Evolutionary conservation across 2,113 vertebrate species (phyloP).

Genomic region (Gobio gobio): DNA sequence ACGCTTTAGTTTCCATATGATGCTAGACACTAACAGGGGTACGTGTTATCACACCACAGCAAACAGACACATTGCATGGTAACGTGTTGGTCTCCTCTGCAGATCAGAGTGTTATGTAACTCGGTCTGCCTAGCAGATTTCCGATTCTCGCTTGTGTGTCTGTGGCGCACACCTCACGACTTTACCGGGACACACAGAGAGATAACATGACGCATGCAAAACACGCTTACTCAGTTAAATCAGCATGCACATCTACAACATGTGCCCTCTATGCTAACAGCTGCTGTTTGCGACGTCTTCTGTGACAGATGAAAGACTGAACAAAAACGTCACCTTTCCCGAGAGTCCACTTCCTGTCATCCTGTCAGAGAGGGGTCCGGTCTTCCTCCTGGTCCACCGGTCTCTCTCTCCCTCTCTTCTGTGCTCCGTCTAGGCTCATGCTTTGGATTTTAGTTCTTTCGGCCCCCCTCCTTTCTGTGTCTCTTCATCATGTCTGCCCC

Average conservation of each 20-base stretch:
- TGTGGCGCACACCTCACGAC: not conserved
- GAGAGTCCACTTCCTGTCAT: slow-evolving; percentile 52
- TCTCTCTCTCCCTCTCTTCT: slow-evolving; percentile 15
- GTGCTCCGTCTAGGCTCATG: not conserved
- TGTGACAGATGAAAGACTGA: not conserved
- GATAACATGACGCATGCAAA: not conserved
- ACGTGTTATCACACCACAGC: not conserved
- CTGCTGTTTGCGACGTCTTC: not conserved
- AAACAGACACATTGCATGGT: slow-evolving; percentile 18
- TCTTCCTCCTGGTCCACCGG: slow-evolving; percentile 30
- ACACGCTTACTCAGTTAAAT: not conserved
- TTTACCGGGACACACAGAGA: slow-evolving; percentile 26
- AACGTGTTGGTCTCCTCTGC: slow-evolving; percentile 25
- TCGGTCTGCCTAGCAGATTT: slow-evolving; percentile 5
- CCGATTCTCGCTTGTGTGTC: slow-evolving; percentile 6
- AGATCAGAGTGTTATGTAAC: slow-evolving; percentile 46
- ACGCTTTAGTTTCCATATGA: not conserved
- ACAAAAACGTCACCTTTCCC: slow-evolving; percentile 44
- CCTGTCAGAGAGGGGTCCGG: slow-evolving; percentile 12
- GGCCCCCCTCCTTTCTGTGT: not conserved
- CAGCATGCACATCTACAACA: not conserved
- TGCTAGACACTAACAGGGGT: not conserved
- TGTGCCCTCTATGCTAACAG: not conserved
- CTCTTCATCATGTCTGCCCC: slow-evolving; percentile 22
- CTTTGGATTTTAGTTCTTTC: slow-evolving; percentile 2